A percentile compares a stretch with the other conserved stretches of the same genome.
phyloP scores from a whole-genome alignment of 2,113 vertebrate genomes.

The Clarias gariepinus region DNA sequence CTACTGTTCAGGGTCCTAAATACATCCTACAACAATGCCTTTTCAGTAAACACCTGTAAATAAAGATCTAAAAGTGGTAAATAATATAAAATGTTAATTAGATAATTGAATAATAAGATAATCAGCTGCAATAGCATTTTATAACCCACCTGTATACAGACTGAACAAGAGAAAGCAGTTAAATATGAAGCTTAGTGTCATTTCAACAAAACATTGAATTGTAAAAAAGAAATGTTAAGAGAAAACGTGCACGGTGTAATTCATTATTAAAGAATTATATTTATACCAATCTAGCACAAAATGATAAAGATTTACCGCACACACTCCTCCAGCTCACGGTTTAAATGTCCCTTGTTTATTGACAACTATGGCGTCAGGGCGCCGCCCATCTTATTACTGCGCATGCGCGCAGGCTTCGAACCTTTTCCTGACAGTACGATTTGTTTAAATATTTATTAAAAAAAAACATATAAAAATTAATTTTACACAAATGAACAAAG shows the following conservation, averaged over 20 bases:
- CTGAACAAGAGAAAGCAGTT: background rate
- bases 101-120: background rate
- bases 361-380: constrained; percentile 38
- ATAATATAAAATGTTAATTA: background rate
- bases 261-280: too few relatives aligned
- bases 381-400: constrained; percentile 22
- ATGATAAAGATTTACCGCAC: background rate
- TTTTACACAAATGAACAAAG: background rate
- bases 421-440: background rate
- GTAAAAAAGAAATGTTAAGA: background rate
- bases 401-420: constrained; percentile 23
- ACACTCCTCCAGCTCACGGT: constrained; percentile 41
- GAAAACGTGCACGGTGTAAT: background rate
- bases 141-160: background rate
- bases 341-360: constrained; percentile 69
- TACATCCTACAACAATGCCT: background rate
- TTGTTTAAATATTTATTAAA: background rate
- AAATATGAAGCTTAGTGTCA: background rate
- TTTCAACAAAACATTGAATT: background rate
- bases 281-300: background rate
- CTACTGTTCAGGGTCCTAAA: background rate
- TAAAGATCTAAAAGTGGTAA: background rate
- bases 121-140: background rate
- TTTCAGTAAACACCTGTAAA: background rate
- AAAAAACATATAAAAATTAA: background rate